These are phyloP conservation scores for Subacronicta megacephala DNA, from an alignment of 2,888 invertebrate species.

Conservation along the genomic window DNA sequence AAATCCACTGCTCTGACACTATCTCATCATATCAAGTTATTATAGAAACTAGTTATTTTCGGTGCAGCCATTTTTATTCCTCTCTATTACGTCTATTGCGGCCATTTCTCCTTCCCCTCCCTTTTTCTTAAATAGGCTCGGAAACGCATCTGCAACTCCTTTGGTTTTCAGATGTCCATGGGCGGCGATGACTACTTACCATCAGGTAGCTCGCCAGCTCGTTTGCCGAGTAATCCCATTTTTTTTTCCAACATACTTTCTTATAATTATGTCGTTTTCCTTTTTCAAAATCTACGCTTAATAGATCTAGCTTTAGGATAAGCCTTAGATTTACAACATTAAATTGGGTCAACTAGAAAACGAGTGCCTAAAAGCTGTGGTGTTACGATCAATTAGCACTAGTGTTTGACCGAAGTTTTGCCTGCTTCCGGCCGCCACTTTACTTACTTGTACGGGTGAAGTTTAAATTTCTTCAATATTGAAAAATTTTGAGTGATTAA, in stretches of 20 bases:
- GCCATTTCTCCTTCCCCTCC: too few relatives aligned
- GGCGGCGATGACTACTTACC: too few relatives aligned
- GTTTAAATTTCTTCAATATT: too few relatives aligned
- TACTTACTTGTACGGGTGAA: too few relatives aligned
- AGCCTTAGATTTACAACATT: conserved; percentile 28
- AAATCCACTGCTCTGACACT: conserved; percentile 24
- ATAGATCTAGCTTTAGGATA: conserved; percentile 36
- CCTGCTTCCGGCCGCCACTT: background rate
- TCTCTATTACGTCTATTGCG: conserved; percentile 22
- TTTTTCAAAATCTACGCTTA: conserved; percentile 31
- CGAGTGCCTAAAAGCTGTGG: conserved; percentile 9
- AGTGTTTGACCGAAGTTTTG: background rate
- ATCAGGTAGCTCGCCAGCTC: too few relatives aligned
- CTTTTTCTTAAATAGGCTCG: too few relatives aligned
- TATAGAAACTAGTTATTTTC: conserved; percentile 34
- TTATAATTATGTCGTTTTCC: too few relatives aligned
- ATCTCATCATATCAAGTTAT: conserved; percentile 37
- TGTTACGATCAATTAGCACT: conserved; percentile 22
- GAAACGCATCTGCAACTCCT: too few relatives aligned
- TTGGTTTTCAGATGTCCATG: too few relatives aligned
- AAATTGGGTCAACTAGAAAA: conserved; percentile 26
- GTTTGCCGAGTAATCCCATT: too few relatives aligned
- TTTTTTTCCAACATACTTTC: too few relatives aligned
- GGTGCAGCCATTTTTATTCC: conserved; percentile 22
- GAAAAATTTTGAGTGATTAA: too few relatives aligned